phyloP scores from a whole-genome alignment of 1,140 invertebrate genomes.

The Brachionus manjavacas region DNA sequence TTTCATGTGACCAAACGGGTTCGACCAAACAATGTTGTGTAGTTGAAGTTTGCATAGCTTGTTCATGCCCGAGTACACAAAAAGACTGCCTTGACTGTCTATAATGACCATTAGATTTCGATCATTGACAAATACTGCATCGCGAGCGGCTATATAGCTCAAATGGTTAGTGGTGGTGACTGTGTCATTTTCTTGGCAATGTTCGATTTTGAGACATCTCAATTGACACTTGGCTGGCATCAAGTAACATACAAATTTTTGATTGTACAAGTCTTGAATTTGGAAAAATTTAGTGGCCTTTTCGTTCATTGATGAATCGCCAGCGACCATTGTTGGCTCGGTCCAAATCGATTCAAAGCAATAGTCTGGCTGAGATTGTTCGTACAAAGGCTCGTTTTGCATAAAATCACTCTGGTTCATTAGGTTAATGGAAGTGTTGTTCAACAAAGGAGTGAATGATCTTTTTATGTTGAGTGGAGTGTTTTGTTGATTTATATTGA shows the following conservation, averaged over 20 bases:
- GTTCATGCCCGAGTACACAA: conserved; percentile 28
- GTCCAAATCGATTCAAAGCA: conserved; percentile 35
- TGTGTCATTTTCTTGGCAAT: background rate
- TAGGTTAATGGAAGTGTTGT: background rate
- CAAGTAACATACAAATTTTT: conserved; percentile 31
- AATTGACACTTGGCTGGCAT: conserved; percentile 30
- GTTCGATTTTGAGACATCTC: conserved; percentile 9
- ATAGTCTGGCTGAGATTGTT: conserved; percentile 31
- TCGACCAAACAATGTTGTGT: conserved; percentile 28
- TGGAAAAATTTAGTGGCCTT: conserved; percentile 34
- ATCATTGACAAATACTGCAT: conserved; percentile 6
- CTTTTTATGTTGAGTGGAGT: background rate
- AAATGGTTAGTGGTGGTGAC: background rate
- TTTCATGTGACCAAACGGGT: background rate
- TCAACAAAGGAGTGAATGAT: background rate
- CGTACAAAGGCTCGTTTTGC: background rate
- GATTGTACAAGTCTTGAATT: conserved; percentile 26
- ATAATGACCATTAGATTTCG: conserved; percentile 34
- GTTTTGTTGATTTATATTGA: conserved; percentile 9
- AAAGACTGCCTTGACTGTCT: background rate
- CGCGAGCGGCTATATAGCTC: conserved; percentile 22
- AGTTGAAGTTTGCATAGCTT: conserved; percentile 36
- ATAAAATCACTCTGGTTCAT: background rate
- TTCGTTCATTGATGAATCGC: conserved; percentile 30
- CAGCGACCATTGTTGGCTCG: background rate